Evolutionary conservation across 2,113 vertebrate genomes (phyloP).

Genomic region (Rhinolophus ferrumequinum): DNA sequence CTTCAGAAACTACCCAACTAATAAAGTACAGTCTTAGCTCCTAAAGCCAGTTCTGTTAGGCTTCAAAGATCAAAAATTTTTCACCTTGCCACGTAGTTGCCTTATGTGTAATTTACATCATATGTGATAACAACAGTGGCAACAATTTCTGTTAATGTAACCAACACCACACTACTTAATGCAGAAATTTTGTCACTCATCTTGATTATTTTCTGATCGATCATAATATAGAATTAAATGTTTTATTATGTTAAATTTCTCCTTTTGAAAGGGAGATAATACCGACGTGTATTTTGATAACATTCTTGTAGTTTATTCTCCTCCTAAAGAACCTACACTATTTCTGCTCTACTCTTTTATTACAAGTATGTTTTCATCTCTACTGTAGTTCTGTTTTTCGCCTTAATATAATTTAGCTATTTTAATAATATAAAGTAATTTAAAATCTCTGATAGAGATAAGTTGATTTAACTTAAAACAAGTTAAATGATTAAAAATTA

Average conservation of each 20-base stretch:
- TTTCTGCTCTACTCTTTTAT: background rate
- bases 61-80: background rate
- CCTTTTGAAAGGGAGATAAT: background rate
- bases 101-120: background rate
- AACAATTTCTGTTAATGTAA: background rate
- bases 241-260: background rate
- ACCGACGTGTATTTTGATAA: background rate
- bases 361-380: background rate
- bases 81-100: background rate
- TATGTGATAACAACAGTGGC: background rate
- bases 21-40: background rate
- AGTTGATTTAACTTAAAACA: conserved; percentile 25
- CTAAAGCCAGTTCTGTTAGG: background rate
- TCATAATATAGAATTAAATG: background rate
- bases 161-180: background rate
- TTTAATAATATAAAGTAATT: background rate
- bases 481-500: conserved; percentile 38
- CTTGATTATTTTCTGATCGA: background rate
- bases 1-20: background rate
- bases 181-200: background rate
- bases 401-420: background rate
- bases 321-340: background rate
- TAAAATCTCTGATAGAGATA: background rate
- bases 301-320: background rate
- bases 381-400: background rate